A percentile compares a stretch with the other conserved stretches of the same genome.
These are phyloP conservation scores for Tyrannus savana DNA, from an alignment of 2,113 vertebrate species.

Conservation along the genomic window DNA sequence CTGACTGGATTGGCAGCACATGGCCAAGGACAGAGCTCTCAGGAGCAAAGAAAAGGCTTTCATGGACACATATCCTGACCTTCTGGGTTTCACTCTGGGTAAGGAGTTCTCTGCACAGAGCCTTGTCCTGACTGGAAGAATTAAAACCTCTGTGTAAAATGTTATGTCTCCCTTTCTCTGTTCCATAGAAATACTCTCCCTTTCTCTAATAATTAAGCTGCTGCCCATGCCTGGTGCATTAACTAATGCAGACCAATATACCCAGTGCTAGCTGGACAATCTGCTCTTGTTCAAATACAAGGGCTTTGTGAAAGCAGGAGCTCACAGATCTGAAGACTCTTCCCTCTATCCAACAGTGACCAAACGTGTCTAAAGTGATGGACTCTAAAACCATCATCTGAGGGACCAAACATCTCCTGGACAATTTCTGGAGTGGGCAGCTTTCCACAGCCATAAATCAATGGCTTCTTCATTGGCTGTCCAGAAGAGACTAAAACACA, in stretches of 20 bases:
- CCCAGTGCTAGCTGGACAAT: neutral
- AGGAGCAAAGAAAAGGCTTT: neutral
- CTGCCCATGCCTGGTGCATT: neutral
- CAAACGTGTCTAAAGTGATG: neutral
- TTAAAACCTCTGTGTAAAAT: neutral
- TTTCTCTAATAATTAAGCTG: neutral
- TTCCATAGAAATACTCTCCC: neutral
- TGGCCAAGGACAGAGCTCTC: neutral
- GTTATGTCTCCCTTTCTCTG: neutral
- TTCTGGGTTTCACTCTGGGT: neutral
- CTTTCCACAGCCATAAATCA: neutral
- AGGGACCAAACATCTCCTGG: neutral
- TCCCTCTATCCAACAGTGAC: neutral
- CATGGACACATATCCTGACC: neutral
- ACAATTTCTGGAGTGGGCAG: neutral
- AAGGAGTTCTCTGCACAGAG: neutral
- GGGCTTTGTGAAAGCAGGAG: no score
- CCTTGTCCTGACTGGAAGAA: neutral
- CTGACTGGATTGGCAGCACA: neutral
- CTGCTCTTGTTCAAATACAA: neutral
- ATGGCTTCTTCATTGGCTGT: neutral
- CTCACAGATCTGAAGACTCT: neutral
- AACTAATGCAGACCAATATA: neutral
- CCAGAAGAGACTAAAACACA: neutral
- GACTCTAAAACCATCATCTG: neutral